Percentiles rank a stretch among this genome's conserved stretches.
These are phyloP conservation scores for Protula sp. DNA, from an alignment of 2,888 invertebrate genomes.

Conservation along the genomic window DNA sequence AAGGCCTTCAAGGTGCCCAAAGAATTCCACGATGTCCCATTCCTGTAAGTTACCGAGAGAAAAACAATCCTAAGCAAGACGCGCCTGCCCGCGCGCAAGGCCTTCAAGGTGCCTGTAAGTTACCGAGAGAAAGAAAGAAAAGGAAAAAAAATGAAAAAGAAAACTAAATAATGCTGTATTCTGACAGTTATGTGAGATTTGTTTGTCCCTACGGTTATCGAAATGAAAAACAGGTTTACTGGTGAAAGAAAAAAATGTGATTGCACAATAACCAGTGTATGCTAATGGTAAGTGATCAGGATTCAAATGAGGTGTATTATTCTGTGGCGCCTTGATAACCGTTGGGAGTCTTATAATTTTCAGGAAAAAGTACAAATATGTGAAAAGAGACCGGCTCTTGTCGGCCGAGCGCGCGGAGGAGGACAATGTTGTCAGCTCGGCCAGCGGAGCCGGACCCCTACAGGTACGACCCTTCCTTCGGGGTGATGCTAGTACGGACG, in stretches of 20 bases:
- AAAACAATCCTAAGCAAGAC: constrained; percentile 73
- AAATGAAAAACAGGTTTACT: too few relatives aligned
- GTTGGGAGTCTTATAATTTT: too few relatives aligned
- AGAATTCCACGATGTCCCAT: constrained; percentile 58
- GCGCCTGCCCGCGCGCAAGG: constrained; percentile 67
- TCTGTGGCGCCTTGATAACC: too few relatives aligned
- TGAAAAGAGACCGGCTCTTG: constrained; percentile 45
- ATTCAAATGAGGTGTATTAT: too few relatives aligned
- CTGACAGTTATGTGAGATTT: too few relatives aligned
- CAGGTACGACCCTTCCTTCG: constrained; percentile 59
- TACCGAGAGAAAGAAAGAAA: constrained; percentile 59
- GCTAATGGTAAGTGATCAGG: too few relatives aligned
- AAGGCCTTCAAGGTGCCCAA: constrained; percentile 66
- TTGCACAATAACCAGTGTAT: too few relatives aligned
- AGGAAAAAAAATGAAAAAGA: too few relatives aligned
- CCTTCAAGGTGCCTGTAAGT: constrained; percentile 66
- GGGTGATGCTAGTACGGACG: too few relatives aligned
- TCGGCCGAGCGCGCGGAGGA: constrained; percentile 27
- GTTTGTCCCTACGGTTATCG: too few relatives aligned
- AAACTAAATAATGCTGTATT: too few relatives aligned
- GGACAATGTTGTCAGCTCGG: constrained; percentile 16
- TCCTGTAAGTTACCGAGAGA: constrained; percentile 68
- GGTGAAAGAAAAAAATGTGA: too few relatives aligned
- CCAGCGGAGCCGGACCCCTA: constrained; percentile 4
- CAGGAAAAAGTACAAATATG: constrained; percentile 56